phyloP scores from a whole-genome alignment of 2,113 vertebrate species.

The Odocoileus virginianus region DNA sequence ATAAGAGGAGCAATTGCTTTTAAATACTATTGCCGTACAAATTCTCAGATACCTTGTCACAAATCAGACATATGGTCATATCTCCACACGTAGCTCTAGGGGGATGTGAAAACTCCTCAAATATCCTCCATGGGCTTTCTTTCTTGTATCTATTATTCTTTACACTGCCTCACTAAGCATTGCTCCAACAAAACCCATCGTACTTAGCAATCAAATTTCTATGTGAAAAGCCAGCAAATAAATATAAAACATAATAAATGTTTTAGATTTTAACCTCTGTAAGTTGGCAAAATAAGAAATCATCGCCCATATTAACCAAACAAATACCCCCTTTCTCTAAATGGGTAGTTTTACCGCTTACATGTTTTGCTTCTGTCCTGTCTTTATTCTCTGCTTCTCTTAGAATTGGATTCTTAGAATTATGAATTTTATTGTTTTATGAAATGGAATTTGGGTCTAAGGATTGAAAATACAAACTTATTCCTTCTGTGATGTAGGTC shows the following conservation, averaged over 20 bases:
- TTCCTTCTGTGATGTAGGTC: neutral
- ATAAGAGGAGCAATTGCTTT: neutral
- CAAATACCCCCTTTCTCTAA: neutral
- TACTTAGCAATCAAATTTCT: conserved; percentile 12
- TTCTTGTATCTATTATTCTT: neutral
- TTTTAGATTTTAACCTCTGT: neutral
- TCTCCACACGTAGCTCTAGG: neutral
- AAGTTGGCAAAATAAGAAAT: neutral
- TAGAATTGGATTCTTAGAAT: neutral
- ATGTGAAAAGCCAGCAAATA: neutral
- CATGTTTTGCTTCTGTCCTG: neutral
- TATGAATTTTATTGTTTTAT: neutral
- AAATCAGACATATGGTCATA: neutral
- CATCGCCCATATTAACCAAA: neutral
- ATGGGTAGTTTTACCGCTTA: neutral
- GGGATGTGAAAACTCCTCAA: neutral
- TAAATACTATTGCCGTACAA: neutral
- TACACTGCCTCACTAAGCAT: neutral
- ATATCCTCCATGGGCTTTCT: neutral
- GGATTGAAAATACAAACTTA: neutral
- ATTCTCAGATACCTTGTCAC: neutral
- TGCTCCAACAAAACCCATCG: neutral
- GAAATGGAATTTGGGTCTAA: neutral
- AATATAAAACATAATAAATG: neutral
- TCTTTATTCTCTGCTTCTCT: neutral